Evolutionary conservation across 2,888 invertebrate genomes (phyloP).

Genomic region (Acronicta psi): DNA sequence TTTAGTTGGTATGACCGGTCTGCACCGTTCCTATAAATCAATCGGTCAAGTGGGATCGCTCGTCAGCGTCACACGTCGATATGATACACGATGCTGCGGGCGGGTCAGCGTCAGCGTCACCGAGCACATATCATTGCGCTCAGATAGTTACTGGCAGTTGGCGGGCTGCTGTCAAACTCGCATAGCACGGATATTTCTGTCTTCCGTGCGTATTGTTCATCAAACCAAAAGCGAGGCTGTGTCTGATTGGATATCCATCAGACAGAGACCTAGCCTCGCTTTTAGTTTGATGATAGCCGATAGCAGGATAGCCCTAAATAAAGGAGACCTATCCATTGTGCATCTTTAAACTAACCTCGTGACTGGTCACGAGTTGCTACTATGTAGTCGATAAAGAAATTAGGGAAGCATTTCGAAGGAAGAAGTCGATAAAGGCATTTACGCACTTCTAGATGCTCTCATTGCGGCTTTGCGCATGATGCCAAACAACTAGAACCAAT

Average conservation of each 20-base stretch:
- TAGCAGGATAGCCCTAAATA: background rate
- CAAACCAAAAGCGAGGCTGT: too few relatives aligned
- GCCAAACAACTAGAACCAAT: conserved; percentile 11
- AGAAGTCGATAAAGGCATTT: too few relatives aligned
- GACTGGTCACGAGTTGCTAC: too few relatives aligned
- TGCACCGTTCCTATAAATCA: background rate
- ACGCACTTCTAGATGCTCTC: too few relatives aligned
- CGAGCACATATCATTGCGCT: background rate
- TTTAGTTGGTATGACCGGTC: too few relatives aligned
- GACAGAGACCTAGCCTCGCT: background rate
- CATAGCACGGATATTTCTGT: background rate
- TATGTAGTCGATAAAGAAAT: too few relatives aligned
- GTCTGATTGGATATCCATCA: background rate
- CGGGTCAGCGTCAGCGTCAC: conserved; percentile 7
- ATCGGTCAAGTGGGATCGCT: conserved; percentile 13
- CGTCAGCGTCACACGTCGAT: too few relatives aligned
- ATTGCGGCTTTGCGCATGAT: background rate
- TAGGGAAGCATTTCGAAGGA: too few relatives aligned
- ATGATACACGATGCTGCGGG: conserved; percentile 6
- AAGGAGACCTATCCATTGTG: too few relatives aligned
- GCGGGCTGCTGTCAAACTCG: conserved; percentile 1
- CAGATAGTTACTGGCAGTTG: too few relatives aligned
- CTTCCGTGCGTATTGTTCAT: too few relatives aligned
- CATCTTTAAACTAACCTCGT: too few relatives aligned
- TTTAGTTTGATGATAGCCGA: background rate